phyloP scores from a whole-genome alignment of 92 coral and sea anemone genomes.

The Micromussa lordhowensis region DNA sequence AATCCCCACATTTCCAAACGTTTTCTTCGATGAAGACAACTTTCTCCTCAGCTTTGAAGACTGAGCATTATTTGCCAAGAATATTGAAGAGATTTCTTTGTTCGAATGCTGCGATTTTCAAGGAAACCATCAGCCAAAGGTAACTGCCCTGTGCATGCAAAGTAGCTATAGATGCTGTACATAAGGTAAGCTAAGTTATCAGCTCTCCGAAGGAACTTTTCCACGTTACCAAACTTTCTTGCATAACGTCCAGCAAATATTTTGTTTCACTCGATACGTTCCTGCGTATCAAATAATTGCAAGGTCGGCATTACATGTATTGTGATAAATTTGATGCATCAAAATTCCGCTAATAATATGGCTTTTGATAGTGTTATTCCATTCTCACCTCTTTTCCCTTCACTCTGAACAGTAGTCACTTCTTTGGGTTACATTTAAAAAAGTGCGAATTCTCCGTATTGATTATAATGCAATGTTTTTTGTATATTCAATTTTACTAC shows the following conservation, averaged over 20 bases:
- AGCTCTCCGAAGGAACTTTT: background rate
- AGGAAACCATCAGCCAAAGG: constrained; percentile 81
- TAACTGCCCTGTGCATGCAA: constrained; percentile 1
- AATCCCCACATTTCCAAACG: background rate
- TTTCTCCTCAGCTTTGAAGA: constrained; percentile 6
- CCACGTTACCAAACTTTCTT: background rate
- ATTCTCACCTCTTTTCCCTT: background rate
- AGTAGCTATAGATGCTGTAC: background rate
- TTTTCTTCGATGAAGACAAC: background rate
- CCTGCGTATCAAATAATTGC: background rate
- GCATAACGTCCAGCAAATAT: background rate
- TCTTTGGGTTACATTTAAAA: background rate
- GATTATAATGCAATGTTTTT: too few relatives aligned
- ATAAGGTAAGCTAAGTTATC: background rate
- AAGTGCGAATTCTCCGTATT: background rate
- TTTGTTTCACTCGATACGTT: background rate
- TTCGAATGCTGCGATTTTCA: constrained; percentile 93
- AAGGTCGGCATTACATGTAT: background rate
- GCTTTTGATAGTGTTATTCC: background rate
- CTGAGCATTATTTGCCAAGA: background rate
- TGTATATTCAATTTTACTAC: too few relatives aligned
- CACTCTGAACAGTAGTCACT: background rate
- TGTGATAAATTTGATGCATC: background rate
- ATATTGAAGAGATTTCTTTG: constrained; percentile 11
- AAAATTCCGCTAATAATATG: background rate